These are phyloP conservation scores for Pangasius larnaudii DNA, from an alignment of 2,797 vertebrate species.

Conservation along the genomic window DNA sequence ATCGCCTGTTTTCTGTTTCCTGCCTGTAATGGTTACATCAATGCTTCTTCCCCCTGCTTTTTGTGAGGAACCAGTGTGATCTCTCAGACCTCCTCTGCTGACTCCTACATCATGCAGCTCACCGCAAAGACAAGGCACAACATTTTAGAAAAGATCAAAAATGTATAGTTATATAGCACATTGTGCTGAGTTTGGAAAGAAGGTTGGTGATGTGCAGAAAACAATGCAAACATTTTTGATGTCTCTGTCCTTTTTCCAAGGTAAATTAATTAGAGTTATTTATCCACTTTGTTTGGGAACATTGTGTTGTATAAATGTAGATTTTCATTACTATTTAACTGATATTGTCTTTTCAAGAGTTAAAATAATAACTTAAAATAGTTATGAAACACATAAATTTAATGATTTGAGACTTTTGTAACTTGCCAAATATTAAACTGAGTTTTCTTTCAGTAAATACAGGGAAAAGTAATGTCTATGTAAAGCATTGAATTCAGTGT, in stretches of 20 bases:
- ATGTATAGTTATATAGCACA: neutral
- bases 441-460: neutral
- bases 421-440: neutral
- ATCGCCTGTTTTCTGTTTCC: neutral
- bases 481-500: neutral
- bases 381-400: neutral
- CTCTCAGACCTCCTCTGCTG: neutral
- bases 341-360: neutral
- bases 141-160: neutral
- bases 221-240: conserved; percentile 26
- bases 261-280: conserved; percentile 28
- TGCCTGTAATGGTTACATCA: neutral
- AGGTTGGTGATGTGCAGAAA: neutral
- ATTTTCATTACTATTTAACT: neutral
- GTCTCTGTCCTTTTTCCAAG: conserved; percentile 22
- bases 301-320: neutral
- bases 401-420: neutral
- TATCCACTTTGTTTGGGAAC: neutral
- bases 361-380: neutral
- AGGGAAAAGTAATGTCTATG: neutral
- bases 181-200: neutral
- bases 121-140: neutral
- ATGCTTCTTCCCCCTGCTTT: neutral
- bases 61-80: neutral
- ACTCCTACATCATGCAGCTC: neutral